These are phyloP conservation scores for Ptychochromis oligacanthus DNA, from an alignment of 2,113 vertebrate genomes.

Conservation along the genomic window DNA sequence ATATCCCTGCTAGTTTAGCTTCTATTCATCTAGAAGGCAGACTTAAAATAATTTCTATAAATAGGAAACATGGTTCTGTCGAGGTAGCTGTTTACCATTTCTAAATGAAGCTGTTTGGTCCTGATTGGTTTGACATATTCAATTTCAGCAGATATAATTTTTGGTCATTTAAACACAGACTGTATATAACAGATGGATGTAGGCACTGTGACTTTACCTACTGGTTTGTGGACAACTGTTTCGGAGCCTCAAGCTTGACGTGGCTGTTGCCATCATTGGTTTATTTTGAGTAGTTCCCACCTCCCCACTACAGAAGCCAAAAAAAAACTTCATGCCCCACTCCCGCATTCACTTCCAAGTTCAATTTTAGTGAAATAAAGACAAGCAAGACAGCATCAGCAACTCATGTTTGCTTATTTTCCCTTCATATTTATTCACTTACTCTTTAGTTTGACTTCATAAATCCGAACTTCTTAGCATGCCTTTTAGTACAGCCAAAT, in stretches of 20 bases:
- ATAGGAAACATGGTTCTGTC: not conserved
- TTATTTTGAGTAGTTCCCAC: not conserved
- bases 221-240: not conserved
- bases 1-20: not conserved
- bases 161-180: not conserved
- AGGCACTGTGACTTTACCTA: not conserved
- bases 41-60: not conserved
- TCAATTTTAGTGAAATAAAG: too few relatives aligned
- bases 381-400: too few relatives aligned
- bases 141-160: not conserved
- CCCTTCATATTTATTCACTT: too few relatives aligned
- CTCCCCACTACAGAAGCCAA: not conserved
- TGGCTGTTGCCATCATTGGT: not conserved
- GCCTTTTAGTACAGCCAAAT: not conserved
- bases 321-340: fast-evolving
- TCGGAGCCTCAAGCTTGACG: not conserved
- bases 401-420: too few relatives aligned
- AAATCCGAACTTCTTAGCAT: not conserved
- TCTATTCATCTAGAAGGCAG: not conserved
- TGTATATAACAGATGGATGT: too few relatives aligned
- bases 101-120: not conserved
- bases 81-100: not conserved
- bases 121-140: not conserved
- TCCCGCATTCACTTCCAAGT: too few relatives aligned
- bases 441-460: too few relatives aligned